phyloP scores from a whole-genome alignment of 2,113 vertebrate genomes.

The Oenanthe oenanthe region DNA sequence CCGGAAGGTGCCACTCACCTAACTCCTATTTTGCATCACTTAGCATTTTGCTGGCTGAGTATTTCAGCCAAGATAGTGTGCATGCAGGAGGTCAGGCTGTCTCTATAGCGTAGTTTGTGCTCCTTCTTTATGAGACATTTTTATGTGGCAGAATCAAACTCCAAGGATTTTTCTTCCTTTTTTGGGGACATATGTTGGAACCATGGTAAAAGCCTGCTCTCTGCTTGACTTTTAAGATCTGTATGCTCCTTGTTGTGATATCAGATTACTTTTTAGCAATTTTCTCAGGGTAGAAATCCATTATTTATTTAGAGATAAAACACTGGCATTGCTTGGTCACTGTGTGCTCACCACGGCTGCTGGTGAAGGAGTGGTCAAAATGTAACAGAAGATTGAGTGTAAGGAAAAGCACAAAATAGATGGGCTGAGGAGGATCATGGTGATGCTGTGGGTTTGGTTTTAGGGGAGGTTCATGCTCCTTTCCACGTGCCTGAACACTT shows the following conservation, averaged over 20 bases:
- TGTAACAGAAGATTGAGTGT: neutral
- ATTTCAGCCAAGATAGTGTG: neutral
- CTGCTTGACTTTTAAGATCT: neutral
- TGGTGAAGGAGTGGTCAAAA: neutral
- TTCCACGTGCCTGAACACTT: neutral
- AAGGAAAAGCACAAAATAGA: neutral
- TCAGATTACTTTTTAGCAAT: neutral
- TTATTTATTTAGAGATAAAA: constrained; percentile 38
- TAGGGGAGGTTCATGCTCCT: neutral
- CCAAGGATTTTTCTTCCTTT: neutral
- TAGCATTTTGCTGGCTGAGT: neutral
- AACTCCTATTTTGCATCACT: neutral
- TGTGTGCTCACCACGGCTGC: rapidly evolving
- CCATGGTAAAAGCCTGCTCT: neutral
- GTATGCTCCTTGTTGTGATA: neutral
- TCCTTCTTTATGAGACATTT: neutral
- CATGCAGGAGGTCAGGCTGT: neutral
- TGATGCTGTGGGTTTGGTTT: neutral
- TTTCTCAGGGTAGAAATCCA: neutral
- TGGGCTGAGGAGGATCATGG: neutral
- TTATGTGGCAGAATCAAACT: neutral
- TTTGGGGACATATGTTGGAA: neutral
- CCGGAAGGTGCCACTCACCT: neutral
- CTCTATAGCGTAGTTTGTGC: neutral
- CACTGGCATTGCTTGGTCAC: neutral